These are phyloP conservation scores for Phanerotoma sp. DNA, from an alignment of 2,888 invertebrate genomes.

Conservation along the genomic window DNA sequence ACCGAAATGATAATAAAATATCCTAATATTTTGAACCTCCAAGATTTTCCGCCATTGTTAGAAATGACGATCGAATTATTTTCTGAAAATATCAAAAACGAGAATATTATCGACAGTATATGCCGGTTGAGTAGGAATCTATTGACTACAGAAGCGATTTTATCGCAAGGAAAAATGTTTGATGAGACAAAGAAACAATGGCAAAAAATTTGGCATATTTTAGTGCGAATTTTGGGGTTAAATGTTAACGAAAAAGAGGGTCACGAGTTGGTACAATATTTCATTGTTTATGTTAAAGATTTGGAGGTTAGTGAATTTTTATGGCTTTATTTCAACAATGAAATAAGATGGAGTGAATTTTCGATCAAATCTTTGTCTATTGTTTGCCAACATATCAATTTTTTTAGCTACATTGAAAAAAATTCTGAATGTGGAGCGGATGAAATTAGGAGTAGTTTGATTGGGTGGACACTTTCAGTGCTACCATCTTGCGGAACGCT, in stretches of 20 bases:
- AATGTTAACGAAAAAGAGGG: conserved; percentile 56
- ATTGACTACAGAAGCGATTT: conserved; percentile 42
- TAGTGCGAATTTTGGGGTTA: conserved; percentile 58
- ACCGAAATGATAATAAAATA: conserved; percentile 53
- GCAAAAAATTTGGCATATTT: conserved; percentile 54
- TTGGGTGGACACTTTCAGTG: too few species aligned
- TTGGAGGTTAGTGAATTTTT: conserved; percentile 51
- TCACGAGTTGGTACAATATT: conserved; percentile 56
- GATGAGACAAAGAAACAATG: conserved; percentile 45
- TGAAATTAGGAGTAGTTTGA: too few species aligned
- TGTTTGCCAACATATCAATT: conserved; percentile 47
- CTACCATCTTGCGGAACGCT: too few species aligned
- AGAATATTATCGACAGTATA: conserved; percentile 49
- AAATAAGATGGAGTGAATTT: conserved; percentile 50
- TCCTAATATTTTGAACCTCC: conserved; percentile 52
- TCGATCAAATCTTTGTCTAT: conserved; percentile 54
- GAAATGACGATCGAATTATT: conserved; percentile 52
- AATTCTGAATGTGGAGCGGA: too few species aligned
- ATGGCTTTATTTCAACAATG: conserved; percentile 54
- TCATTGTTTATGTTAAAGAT: conserved; percentile 51
- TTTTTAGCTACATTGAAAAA: conserved; percentile 42
- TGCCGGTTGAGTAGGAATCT: conserved; percentile 51
- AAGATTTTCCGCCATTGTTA: conserved; percentile 53
- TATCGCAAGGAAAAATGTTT: conserved; percentile 28
- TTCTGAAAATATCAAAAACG: conserved; percentile 43